Evolutionary conservation across 2,113 vertebrate genomes (phyloP).

Genomic region (Motacilla alba): DNA sequence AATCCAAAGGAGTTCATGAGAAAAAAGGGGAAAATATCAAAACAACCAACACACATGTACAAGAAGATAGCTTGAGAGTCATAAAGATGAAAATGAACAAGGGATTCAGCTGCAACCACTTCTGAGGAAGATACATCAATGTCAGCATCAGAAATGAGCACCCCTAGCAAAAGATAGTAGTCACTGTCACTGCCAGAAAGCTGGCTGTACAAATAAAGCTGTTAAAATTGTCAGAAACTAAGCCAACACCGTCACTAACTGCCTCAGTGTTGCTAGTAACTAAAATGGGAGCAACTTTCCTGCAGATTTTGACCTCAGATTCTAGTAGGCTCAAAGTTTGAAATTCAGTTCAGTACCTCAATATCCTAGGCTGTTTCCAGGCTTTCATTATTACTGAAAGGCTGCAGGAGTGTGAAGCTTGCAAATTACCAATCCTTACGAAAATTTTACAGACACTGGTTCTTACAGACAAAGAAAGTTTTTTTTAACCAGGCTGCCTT

Average conservation of each 20-base stretch:
- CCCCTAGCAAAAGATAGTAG: conserved; percentile 18
- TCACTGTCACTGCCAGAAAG: conserved; percentile 20
- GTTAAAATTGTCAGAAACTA: conserved; percentile 12
- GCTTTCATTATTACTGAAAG: background rate
- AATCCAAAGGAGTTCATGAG: background rate
- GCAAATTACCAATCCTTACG: background rate
- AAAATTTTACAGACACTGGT: background rate
- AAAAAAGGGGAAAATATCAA: background rate
- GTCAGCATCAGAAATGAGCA: background rate
- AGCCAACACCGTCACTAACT: background rate
- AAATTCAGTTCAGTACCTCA: background rate
- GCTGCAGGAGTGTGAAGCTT: background rate
- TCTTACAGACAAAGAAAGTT: background rate
- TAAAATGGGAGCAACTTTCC: background rate
- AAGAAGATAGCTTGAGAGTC: background rate
- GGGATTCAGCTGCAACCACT: background rate
- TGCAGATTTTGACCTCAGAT: background rate
- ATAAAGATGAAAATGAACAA: conserved; percentile 41
- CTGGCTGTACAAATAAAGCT: background rate
- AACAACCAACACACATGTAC: background rate
- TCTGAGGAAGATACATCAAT: background rate
- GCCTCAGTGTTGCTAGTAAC: background rate
- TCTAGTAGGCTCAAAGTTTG: background rate
- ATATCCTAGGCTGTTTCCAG: background rate
- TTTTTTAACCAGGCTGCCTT: background rate